These are phyloP conservation scores for Ennomos fuscantarius DNA, from an alignment of 2,888 invertebrate genomes.

Conservation along the genomic window DNA sequence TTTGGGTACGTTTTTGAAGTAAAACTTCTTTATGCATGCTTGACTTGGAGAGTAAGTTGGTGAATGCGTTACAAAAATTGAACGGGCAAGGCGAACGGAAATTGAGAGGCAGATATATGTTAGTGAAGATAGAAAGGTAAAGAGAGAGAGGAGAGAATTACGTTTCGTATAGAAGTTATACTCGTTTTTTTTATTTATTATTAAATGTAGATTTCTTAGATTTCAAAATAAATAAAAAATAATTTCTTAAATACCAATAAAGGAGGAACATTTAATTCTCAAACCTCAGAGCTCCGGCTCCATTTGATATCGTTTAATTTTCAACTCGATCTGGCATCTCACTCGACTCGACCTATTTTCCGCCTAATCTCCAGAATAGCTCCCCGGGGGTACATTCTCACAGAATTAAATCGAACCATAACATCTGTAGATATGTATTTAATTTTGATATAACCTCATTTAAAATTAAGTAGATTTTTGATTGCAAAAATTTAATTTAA, in stretches of 20 bases:
- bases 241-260: conserved; percentile 3
- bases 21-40: no score
- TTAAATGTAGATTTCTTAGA: not conserved
- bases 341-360: conserved; percentile 25
- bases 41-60: no score
- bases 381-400: conserved; percentile 17
- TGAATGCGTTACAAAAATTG: no score
- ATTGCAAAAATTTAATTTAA: no score
- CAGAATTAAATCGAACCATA: conserved; percentile 21
- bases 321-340: conserved; percentile 14
- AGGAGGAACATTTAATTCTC: conserved; percentile 4
- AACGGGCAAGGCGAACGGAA: no score
- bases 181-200: no score
- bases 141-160: no score
- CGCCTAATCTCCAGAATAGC: conserved; percentile 31
- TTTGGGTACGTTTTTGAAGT: no score
- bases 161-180: no score
- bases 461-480: not conserved
- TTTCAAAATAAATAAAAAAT: no score
- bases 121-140: no score
- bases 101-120: no score
- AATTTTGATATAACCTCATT: conserved; percentile 19
- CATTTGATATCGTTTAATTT: conserved; percentile 29
- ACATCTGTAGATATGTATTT: conserved; percentile 13
- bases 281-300: conserved; percentile 5